Conservation (phyloP, 2,797 vertebrate genomes). For the Centroberyx gerrardi region DNA sequence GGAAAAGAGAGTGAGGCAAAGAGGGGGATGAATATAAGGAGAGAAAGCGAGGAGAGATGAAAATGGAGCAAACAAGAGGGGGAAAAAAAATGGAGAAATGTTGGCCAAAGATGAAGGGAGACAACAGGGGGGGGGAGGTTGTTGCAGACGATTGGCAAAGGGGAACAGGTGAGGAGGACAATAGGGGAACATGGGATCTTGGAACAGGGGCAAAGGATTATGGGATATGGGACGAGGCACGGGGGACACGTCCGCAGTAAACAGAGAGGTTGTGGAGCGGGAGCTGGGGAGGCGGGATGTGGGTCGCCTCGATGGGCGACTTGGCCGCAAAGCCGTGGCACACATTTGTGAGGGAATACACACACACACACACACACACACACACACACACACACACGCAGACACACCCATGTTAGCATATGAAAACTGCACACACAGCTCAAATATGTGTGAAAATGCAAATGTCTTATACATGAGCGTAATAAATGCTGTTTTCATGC, state of each 20-base stretch:
- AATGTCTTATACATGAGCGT: too few relatives aligned
- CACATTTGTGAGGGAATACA: slow-evolving; percentile 40
- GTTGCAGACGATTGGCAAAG: slow-evolving; percentile 52
- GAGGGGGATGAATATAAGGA: background rate
- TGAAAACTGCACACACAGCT: too few relatives aligned
- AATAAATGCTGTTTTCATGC: too few relatives aligned
- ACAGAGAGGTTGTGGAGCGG: slow-evolving; percentile 70
- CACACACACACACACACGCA: too few relatives aligned
- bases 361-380: background rate
- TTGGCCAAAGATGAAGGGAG: slow-evolving; percentile 70
- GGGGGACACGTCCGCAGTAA: slow-evolving; percentile 72
- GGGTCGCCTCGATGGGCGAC: slow-evolving; percentile 66
- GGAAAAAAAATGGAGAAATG: background rate
- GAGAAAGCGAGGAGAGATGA: slow-evolving; percentile 10
- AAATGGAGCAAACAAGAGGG: slow-evolving; percentile 35
- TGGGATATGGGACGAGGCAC: slow-evolving; percentile 79
- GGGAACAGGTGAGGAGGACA: slow-evolving; percentile 75
- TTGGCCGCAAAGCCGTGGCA: slow-evolving; percentile 61
- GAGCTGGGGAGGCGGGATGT: slow-evolving; percentile 72
- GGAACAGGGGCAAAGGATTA: slow-evolving; percentile 79
- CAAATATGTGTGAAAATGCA: too few relatives aligned
- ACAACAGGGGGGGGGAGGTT: slow-evolving; percentile 34
- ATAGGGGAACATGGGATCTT: slow-evolving; percentile 69
- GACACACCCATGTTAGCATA: background rate
- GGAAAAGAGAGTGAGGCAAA: background rate